Base-by-base conservation (phyloP, 2,797 vertebrate genomes). In the Brachymystax lenok region DNA sequence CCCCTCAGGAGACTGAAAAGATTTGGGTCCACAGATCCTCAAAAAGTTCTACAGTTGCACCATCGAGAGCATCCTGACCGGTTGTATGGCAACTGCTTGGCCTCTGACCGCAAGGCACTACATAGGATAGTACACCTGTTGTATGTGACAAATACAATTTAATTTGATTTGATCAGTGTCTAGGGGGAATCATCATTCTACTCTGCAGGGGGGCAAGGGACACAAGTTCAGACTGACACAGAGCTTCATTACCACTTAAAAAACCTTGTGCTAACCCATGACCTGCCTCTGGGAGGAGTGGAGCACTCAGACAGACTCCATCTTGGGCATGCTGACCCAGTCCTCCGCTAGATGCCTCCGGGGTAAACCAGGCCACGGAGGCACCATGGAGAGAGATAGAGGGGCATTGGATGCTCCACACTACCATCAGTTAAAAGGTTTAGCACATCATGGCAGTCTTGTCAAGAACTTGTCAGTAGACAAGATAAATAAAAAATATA, bases 241-340 rank as follows among this genome's bases (percentile, higher is more conserved):
- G 74, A 46, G 61, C 74, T 82, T 86, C 82, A 86, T 84, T 83
- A 78, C 73, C 80, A 78, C 79, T 82, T 79, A 82, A 82, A 87
- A 80, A 80, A 71, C 78, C 83, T 80, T 78, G 87, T 63, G 80
- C 85, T 86, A 88, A 91, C 88, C 87, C 81, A 14, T 66, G 30
- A 68, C 66, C 66, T 40, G 64, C 27, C 64, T 16, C 13, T 40
- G 7, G 14, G 28, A 19, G 68, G 33, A 40, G 40, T 50, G 33
- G 27, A 14, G 51, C 27, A 13, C 51, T n/a, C 40, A n/a, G 50
- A 56, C n/a, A 61, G 27, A 59, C 52, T 21, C 71, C 16, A 10
- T 56, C 71, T 17, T 30, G 66, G 28, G 66, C 28, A 17, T 16
- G 5, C 24, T 17, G 24, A 71, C 70, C 50, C 24, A 52, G 70